phyloP scores from a whole-genome alignment of 1,140 invertebrate species.

The Dendroctonus valens region DNA sequence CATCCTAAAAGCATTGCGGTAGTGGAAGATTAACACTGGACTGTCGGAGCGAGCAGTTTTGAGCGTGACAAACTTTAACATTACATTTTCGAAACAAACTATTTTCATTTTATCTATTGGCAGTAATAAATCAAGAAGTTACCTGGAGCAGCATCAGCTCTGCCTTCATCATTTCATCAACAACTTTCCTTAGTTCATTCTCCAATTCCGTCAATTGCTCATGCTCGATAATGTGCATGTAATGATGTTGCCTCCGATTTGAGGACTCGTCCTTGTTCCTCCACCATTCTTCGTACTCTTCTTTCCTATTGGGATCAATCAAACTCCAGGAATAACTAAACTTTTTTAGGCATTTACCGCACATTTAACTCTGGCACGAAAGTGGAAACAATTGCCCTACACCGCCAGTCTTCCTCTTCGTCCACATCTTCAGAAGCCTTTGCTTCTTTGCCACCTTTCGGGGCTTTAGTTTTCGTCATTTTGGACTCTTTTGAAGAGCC shows the following conservation, averaged over 20 bases:
- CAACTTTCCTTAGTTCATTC: conserved; percentile 74
- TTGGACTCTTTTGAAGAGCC: conserved; percentile 76
- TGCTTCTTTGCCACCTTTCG: conserved; percentile 55
- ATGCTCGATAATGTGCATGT: conserved; percentile 76
- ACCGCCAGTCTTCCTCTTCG: conserved; percentile 51
- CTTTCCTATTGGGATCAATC: conserved; percentile 50
- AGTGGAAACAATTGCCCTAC: conserved; percentile 57
- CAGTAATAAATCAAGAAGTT: conserved; percentile 10
- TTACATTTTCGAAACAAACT: too few species aligned
- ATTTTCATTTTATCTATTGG: not conserved
- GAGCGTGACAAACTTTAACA: too few species aligned
- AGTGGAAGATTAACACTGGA: conserved; percentile 7
- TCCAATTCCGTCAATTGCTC: conserved; percentile 84
- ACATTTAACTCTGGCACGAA: conserved; percentile 60
- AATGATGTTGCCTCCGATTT: conserved; percentile 65
- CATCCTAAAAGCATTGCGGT: conserved; percentile 52
- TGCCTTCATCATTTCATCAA: conserved; percentile 83
- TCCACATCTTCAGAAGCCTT: conserved; percentile 60
- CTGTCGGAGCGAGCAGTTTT: not conserved
- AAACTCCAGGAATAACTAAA: not conserved
- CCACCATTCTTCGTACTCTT: conserved; percentile 78
- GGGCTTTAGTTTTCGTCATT: conserved; percentile 66
- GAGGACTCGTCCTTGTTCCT: conserved; percentile 70
- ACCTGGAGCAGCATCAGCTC: conserved; percentile 79
- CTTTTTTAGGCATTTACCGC: conserved; percentile 24